Conservation (phyloP, 2,113 vertebrate species). For the Entomyzon cyanotis region DNA sequence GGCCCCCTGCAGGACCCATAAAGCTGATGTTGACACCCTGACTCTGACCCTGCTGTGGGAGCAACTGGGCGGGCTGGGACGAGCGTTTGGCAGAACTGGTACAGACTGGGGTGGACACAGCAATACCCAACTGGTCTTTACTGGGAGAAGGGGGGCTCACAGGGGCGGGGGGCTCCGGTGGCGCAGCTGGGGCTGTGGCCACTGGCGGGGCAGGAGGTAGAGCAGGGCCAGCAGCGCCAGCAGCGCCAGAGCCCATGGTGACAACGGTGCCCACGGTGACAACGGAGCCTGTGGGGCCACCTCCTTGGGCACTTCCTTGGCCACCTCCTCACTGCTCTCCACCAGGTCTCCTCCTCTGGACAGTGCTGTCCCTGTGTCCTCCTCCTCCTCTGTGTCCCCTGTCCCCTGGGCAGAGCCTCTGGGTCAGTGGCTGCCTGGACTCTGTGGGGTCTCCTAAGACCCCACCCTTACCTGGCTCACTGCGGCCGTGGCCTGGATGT, state of each 20-base stretch:
- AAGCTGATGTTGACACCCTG: neutral
- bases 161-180: neutral
- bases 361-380: accelerated
- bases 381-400: neutral
- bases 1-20: neutral
- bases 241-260: neutral
- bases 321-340: neutral
- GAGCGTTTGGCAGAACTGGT: neutral
- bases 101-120: accelerated
- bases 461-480: neutral
- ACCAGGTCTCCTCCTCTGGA: accelerated
- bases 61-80: accelerated
- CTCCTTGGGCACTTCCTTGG: accelerated
- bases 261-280: neutral
- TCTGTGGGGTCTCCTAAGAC: neutral
- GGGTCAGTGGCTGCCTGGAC: neutral
- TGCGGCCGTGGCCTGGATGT: accelerated
- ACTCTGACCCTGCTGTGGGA: neutral
- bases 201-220: neutral
- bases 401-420: neutral
- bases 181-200: neutral
- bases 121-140: neutral
- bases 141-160: neutral
- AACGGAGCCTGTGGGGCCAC: accelerated
- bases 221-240: neutral